Evolutionary conservation across 2,113 vertebrate species (phyloP).

Genomic region (Pluvianellus socialis): DNA sequence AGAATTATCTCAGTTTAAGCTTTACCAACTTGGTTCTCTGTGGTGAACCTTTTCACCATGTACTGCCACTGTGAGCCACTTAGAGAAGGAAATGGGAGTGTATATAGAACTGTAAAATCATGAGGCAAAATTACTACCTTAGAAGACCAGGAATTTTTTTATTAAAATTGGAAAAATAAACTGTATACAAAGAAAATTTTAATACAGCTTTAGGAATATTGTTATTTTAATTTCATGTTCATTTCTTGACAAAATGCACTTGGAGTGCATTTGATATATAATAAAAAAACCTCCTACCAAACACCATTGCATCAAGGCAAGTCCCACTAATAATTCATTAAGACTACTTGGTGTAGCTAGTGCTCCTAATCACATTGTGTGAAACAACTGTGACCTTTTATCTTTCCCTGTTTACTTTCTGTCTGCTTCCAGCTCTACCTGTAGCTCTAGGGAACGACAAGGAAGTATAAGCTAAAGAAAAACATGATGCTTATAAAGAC

Average conservation of each 20-base stretch:
- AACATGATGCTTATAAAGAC: background rate
- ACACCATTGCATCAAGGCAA: background rate
- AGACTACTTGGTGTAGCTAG: background rate
- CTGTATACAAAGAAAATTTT: background rate
- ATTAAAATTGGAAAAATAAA: background rate
- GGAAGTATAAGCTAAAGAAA: background rate
- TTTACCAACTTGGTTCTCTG: too few species aligned
- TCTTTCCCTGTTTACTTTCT: background rate
- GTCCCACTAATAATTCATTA: background rate
- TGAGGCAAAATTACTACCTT: too few species aligned
- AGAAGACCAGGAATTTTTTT: too few species aligned
- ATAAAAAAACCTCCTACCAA: background rate
- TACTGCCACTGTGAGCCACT: too few species aligned
- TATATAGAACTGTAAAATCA: too few species aligned
- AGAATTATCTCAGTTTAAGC: too few species aligned
- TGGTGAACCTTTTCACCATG: too few species aligned
- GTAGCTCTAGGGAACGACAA: background rate
- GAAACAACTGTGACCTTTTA: background rate
- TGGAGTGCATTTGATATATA: rapidly evolving
- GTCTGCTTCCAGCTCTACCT: background rate
- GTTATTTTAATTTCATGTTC: background rate
- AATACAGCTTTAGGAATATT: background rate
- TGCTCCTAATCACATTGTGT: background rate
- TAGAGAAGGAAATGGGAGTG: too few species aligned
- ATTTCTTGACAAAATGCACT: background rate